phyloP scores from a whole-genome alignment of 2,888 invertebrate genomes.

The Nymphalis c-album region DNA sequence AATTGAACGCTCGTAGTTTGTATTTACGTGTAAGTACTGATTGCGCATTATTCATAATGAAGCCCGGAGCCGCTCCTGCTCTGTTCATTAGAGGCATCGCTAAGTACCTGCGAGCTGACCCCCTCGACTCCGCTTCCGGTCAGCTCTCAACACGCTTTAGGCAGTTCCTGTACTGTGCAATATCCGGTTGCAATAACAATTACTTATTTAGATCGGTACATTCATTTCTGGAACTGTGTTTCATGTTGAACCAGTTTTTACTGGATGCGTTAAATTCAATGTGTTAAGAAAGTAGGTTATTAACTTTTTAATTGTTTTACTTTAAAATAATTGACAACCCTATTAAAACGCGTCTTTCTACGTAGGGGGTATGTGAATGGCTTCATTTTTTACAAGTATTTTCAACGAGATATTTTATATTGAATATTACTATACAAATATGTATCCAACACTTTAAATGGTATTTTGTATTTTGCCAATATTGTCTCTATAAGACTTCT shows the following conservation, averaged over 20 bases:
- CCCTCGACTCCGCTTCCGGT: slow-evolving; percentile 58
- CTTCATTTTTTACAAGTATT: not conserved
- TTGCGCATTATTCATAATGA: slow-evolving; percentile 51
- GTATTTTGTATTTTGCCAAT: not conserved
- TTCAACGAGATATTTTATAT: too few relatives aligned
- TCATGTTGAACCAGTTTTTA: not conserved
- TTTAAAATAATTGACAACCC: not conserved
- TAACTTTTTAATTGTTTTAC: too few relatives aligned
- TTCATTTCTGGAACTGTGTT: slow-evolving; percentile 17
- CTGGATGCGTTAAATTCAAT: too few relatives aligned
- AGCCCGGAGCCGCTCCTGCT: slow-evolving; percentile 46
- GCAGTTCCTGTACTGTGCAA: slow-evolving; percentile 63
- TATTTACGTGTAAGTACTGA: slow-evolving; percentile 11
- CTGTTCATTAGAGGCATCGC: slow-evolving; percentile 57
- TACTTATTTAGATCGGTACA: slow-evolving; percentile 39
- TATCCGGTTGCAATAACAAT: slow-evolving; percentile 62
- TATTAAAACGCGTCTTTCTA: not conserved
- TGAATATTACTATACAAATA: too few relatives aligned
- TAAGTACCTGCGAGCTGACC: slow-evolving; percentile 52
- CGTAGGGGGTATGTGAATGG: not conserved
- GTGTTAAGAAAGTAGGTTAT: too few relatives aligned
- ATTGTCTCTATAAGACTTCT: not conserved
- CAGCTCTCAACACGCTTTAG: slow-evolving; percentile 55
- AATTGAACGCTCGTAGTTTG: slow-evolving; percentile 7
- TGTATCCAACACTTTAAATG: too few relatives aligned